Percentiles rank a stretch among this genome's conserved stretches.
Evolutionary conservation across 92 coral and sea anemone genomes (phyloP).

Genomic region (Porites rus): DNA sequence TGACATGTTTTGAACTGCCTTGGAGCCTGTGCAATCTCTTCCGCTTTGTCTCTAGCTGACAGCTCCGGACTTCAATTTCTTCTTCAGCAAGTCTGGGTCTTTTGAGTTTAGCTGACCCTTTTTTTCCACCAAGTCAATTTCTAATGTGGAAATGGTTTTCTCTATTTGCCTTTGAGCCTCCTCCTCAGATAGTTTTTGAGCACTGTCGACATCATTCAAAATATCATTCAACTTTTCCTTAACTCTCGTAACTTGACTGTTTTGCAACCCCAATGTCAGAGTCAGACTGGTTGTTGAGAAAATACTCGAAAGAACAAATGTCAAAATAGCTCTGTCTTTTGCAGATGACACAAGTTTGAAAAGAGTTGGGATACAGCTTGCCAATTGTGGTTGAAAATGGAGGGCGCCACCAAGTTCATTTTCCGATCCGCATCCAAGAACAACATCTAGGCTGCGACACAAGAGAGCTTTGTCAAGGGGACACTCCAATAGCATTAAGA

Average conservation of each 20-base stretch:
- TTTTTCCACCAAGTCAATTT: too few relatives aligned
- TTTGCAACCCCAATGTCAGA: background rate
- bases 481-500: background rate
- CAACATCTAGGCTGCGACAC: slow-evolving; percentile 22
- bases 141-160: too few relatives aligned
- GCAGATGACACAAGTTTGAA: background rate
- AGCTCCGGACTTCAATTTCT: background rate
- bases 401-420: background rate
- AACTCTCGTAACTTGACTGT: background rate
- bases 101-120: too few relatives aligned
- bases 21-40: background rate
- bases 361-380: background rate
- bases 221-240: background rate
- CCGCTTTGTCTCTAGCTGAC: background rate
- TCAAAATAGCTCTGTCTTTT: background rate
- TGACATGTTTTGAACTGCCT: background rate
- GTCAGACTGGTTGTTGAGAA: background rate
- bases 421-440: background rate
- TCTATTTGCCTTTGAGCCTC: background rate
- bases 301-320: background rate
- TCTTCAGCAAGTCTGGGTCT: background rate
- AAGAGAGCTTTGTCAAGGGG: slow-evolving; percentile 7
- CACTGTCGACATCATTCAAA: too few relatives aligned
- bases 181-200: background rate
- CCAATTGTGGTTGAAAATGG: background rate